Percentiles rank a stretch among this genome's conserved stretches.
Evolutionary conservation across 2,888 invertebrate species (phyloP).

Genomic region (Limnephilus lunatus): DNA sequence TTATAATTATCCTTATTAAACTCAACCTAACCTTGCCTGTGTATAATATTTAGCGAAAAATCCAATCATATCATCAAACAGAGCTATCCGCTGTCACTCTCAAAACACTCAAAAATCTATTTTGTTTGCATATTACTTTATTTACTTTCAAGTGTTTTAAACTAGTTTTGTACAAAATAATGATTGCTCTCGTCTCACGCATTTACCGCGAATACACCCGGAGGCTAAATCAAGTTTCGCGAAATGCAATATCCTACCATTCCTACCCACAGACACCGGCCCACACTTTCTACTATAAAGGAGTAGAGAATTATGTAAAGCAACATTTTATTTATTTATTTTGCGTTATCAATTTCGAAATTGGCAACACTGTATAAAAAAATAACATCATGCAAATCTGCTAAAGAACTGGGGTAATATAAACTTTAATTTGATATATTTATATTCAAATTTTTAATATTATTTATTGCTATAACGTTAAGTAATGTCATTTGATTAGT

Average conservation of each 20-base stretch:
- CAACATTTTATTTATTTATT: neutral
- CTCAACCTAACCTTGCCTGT: no score
- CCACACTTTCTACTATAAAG: neutral
- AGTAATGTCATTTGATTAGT: neutral
- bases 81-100: no score
- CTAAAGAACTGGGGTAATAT: neutral
- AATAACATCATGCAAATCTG: neutral
- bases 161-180: no score
- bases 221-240: neutral
- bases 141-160: no score
- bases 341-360: neutral
- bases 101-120: no score
- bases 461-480: neutral
- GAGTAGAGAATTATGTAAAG: neutral
- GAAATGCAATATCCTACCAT: neutral
- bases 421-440: neutral
- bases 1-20: no score
- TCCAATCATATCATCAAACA: no score
- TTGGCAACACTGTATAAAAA: neutral
- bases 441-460: neutral
- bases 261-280: neutral
- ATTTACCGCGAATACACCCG: neutral
- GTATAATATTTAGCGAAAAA: no score
- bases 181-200: neutral
- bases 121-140: no score